A percentile compares a stretch with the other conserved stretches of the same genome.
phyloP scores from a whole-genome alignment of 2,113 vertebrate species.

The Ceuthmochares aereus region DNA sequence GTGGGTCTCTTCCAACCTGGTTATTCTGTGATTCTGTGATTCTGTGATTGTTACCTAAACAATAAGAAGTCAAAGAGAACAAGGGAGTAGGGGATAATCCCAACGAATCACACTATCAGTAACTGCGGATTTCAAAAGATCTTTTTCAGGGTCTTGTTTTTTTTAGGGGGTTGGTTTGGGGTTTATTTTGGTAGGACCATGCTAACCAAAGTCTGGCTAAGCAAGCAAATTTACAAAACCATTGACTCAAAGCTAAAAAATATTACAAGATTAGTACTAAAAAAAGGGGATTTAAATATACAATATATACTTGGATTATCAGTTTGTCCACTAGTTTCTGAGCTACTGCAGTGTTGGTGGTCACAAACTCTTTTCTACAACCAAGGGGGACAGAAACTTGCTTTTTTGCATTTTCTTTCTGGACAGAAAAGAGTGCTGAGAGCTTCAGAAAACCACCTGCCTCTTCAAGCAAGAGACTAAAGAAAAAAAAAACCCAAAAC shows the following conservation, averaged over 20 bases:
- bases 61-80: not conserved
- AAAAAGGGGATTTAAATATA: not conserved
- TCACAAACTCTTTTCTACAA: not conserved
- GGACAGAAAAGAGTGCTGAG: not conserved
- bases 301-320: not conserved
- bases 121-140: not conserved
- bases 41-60: not conserved
- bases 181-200: not conserved
- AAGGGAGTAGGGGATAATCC: not conserved
- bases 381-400: not conserved
- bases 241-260: not conserved
- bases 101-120: not conserved
- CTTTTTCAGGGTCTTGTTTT: not conserved
- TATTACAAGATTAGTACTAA: not conserved
- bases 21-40: too few relatives aligned
- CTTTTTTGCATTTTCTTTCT: not conserved
- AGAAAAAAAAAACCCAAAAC: not conserved
- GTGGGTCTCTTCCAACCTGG: too few relatives aligned
- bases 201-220: not conserved
- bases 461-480: not conserved
- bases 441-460: not conserved
- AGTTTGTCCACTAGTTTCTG: not conserved
- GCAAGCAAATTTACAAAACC: not conserved
- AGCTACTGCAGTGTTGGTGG: not conserved
- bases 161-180: not conserved